These are phyloP conservation scores for Strix aluco DNA, from an alignment of 2,113 vertebrate genomes.

Conservation along the genomic window DNA sequence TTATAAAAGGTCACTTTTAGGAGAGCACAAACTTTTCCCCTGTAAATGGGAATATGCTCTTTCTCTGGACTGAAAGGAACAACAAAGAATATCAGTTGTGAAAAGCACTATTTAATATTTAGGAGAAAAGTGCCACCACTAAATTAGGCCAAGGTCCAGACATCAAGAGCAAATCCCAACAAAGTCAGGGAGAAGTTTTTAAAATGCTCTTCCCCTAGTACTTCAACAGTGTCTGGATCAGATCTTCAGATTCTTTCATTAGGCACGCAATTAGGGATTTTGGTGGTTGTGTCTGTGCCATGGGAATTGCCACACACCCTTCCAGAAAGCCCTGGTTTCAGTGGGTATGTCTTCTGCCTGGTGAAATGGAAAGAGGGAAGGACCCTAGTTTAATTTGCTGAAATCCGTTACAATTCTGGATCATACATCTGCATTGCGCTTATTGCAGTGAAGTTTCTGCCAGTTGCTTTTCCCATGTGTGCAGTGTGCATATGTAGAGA, in stretches of 20 bases:
- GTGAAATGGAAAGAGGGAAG: not conserved
- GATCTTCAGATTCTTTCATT: not conserved
- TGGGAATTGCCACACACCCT: not conserved
- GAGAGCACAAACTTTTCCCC: not conserved
- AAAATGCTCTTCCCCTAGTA: not conserved
- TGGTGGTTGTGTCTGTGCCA: not conserved
- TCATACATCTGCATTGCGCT: not conserved
- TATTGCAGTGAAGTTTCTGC: not conserved
- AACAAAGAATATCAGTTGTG: not conserved
- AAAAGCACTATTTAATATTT: not conserved
- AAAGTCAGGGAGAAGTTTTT: not conserved
- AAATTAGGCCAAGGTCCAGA: not conserved
- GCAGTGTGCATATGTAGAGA: not conserved
- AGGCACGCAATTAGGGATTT: not conserved
- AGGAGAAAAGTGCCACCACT: not conserved
- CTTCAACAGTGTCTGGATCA: not conserved
- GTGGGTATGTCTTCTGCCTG: not conserved
- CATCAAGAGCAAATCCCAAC: not conserved
- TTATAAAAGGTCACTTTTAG: not conserved
- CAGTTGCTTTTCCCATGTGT: not conserved
- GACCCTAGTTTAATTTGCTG: not conserved
- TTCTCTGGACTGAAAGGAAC: not conserved
- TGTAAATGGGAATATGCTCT: not conserved
- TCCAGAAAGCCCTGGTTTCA: not conserved
- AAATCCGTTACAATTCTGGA: not conserved